Evolutionary conservation across 2,113 vertebrate species (phyloP), one percentile per base, ranked within the genome.

Genomic region (Oriolus oriolus): DNA sequence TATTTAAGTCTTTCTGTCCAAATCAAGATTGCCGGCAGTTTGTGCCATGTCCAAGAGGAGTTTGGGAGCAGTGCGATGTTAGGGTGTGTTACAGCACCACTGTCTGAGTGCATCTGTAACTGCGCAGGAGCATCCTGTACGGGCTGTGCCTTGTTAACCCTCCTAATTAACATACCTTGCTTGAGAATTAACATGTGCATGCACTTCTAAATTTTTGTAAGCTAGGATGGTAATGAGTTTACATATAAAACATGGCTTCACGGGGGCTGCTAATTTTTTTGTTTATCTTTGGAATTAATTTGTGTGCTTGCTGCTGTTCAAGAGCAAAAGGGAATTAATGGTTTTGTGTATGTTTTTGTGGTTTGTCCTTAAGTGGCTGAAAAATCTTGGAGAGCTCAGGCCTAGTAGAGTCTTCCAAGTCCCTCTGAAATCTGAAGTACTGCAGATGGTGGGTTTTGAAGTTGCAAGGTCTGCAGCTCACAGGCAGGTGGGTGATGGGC

Each of bases 1-100:
- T 80, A 92, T 96, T 93, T 78, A 89, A 93, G 71, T 92, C 33
- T 96, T 93, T 97, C 64, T 93, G 77, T 92, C 83, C 95, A 90
- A 96, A 87, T 97, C 83, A 82, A 93, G 83, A 82, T 84, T 93
- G 71, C 18, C 3, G 64, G 90, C 90, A 93, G 11, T 84, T 81
- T 86, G 60, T 77, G 78, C 89, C 81, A 52, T 16, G 82, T 83
- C 26, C 37, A 83, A 6, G 13, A 13, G 4, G 87, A 93, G 65
- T 54, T 26, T 83, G 16, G 90, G 45, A 88, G 64, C 63, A 59
- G 44, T 2, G 50, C 1, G 7, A 1, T 27, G 52, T 95, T 96
- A 9, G 0, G 1, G 42, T 80, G 14, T 91, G 89, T 73, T 96
- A 82, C 69, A 93, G 95, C 92, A 93, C 82, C 90, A 44, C 90